Evolutionary conservation across 2,888 invertebrate species (phyloP).

Genomic region (Tachina grossa): DNA sequence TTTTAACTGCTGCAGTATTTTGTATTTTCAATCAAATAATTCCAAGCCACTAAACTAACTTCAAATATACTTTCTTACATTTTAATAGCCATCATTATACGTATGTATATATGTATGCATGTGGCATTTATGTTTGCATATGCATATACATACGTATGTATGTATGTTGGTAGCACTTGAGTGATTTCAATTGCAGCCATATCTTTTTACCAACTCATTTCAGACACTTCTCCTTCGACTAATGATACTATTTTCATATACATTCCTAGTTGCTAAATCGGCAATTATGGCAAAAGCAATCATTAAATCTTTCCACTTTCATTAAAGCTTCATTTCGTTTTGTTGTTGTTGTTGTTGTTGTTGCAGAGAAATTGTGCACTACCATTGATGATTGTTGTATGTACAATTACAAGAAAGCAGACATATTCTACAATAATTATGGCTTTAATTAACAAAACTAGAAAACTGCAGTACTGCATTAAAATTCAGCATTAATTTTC

Average conservation of each 20-base stretch:
- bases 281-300: constrained; percentile 56
- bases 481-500: constrained; percentile 31
- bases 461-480: constrained; percentile 52
- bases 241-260: constrained; percentile 15
- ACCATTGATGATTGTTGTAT: background rate
- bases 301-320: constrained; percentile 63
- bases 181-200: constrained; percentile 28
- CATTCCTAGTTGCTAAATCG: constrained; percentile 25
- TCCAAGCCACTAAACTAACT: background rate
- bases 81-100: constrained; percentile 10
- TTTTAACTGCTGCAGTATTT: background rate
- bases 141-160: background rate
- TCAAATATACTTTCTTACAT: background rate
- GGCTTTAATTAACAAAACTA: constrained; percentile 62
- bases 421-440: constrained; percentile 48
- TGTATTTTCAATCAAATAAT: background rate
- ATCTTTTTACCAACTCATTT: constrained; percentile 18
- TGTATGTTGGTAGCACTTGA: constrained; percentile 2
- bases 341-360: constrained; percentile 1
- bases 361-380: background rate
- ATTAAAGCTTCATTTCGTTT: constrained; percentile 58
- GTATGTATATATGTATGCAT: too few relatives aligned
- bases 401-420: constrained; percentile 16
- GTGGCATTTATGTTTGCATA: too few relatives aligned
- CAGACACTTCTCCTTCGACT: constrained; percentile 15